A percentile compares a stretch with the other conserved stretches of the same genome.
Evolutionary conservation across 2,797 vertebrate species (phyloP).

Genomic region (Amblyraja radiata): DNA sequence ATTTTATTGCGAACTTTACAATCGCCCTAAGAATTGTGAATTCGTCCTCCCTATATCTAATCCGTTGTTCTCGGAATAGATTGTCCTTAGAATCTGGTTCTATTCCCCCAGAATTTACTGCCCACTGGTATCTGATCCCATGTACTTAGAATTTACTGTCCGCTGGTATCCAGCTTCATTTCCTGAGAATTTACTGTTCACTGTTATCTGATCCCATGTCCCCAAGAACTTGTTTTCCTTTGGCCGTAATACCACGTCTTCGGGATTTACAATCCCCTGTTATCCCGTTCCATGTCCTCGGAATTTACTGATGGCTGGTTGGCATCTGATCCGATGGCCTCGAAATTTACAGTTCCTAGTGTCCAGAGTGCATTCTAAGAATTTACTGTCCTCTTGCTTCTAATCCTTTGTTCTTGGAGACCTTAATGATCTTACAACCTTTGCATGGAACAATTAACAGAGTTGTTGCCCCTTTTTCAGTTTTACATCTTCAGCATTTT

Average conservation of each 20-base stretch:
- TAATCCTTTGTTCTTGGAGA: neutral
- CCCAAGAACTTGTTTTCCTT: neutral
- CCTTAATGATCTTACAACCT: too few species aligned
- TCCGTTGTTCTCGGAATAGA: neutral
- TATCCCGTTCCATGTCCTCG: neutral
- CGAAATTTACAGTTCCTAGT: neutral
- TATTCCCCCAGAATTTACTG: neutral
- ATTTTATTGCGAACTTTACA: too few species aligned
- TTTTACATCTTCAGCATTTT: neutral
- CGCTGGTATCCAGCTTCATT: neutral
- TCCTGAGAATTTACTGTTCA: constrained; percentile 7
- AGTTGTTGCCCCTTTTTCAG: neutral
- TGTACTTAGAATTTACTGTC: neutral
- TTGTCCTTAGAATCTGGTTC: neutral
- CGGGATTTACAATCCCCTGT: neutral
- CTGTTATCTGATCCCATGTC: neutral
- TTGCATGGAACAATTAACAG: neutral
- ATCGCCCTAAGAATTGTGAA: neutral
- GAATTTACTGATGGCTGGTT: neutral
- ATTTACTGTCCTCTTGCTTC: neutral
- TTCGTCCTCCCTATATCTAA: neutral
- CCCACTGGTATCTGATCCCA: neutral
- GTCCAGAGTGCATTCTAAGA: neutral
- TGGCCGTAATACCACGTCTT: neutral
- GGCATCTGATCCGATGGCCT: neutral